Conservation (phyloP, 2,797 vertebrate species). For the Peromyscus eremicus region DNA sequence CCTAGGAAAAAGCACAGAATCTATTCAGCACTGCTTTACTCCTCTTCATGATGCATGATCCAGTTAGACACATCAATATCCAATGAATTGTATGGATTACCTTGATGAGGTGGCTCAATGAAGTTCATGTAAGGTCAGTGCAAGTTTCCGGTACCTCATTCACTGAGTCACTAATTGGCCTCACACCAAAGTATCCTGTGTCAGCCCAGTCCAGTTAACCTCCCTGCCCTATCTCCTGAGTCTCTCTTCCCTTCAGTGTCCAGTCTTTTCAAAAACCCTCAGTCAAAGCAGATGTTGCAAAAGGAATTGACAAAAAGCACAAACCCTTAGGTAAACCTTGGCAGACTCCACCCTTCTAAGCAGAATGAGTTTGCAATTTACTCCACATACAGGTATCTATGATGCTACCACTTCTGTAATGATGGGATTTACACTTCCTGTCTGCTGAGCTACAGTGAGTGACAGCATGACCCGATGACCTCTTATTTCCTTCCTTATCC, state of each 20-base stretch:
- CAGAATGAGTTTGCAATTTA: neutral
- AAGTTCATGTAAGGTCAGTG: conserved; percentile 18
- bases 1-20: neutral
- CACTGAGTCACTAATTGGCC: conserved; percentile 40
- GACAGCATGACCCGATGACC: neutral
- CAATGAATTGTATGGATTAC: conserved; percentile 58
- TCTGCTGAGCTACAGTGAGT: neutral
- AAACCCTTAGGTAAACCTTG: neutral
- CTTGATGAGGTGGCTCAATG: neutral
- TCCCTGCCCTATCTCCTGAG: neutral
- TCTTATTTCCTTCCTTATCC: neutral
- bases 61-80: conserved; percentile 51
- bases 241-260: neutral
- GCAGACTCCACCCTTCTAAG: neutral
- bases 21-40: neutral
- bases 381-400: neutral
- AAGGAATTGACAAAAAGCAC: conserved; percentile 32
- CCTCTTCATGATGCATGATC: conserved; percentile 9
- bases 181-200: neutral
- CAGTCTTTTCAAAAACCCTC: neutral
- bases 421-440: neutral
- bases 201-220: neutral
- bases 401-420: neutral
- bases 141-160: neutral
- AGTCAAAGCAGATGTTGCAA: neutral